Evolutionary conservation across 1,140 invertebrate genomes (phyloP), one percentile per base, ranked within the genome.

Genomic region (Maniola jurtina): DNA sequence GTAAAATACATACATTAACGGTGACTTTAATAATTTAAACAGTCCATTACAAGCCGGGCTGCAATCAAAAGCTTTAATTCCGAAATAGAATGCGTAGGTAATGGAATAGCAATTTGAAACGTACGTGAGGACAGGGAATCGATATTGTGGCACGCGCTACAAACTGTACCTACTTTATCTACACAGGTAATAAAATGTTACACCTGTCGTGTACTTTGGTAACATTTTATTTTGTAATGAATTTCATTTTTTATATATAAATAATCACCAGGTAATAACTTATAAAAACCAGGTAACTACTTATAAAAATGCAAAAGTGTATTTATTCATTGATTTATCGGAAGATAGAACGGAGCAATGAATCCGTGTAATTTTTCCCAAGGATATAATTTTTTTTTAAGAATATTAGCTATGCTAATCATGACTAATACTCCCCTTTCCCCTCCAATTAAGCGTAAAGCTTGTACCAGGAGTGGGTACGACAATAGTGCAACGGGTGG

Each of bases 111-210:
- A 76, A 80, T 81, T 80, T 81, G 76, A 76, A 69, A 68, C 69
- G 72, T 77, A 84, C 79, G 81, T 79, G 76, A 78, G 68, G 70
- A 74, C 68, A 64, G 75, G 52, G 67, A 76, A 80, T 83, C 83
- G 79, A 81, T 85, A 81, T 76, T 59, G 71, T 65, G 73, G 76
- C 77, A 85, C 81, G 80, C 77, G 80, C 76, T 73, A 70, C 73
- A 72, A 75, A 72, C 75, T 73, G 73, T n/a, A 11, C 25, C 4
- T 25, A 25, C 25, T 25, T 25, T 25, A 25, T 25, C 25, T 25
- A 25, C 25, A 25, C 25, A 25, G 25, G 47, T 48, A n/a, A 48
- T 14, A n/a, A 15, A 48, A 48, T 15, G 10, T 3, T 48, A n/a
- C 47, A 48, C 14, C 47, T 48, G 47, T n/a, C 47, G 14, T 42